Conservation (phyloP, 2,113 vertebrate genomes). For the Sceloporus tristichus region DNA sequence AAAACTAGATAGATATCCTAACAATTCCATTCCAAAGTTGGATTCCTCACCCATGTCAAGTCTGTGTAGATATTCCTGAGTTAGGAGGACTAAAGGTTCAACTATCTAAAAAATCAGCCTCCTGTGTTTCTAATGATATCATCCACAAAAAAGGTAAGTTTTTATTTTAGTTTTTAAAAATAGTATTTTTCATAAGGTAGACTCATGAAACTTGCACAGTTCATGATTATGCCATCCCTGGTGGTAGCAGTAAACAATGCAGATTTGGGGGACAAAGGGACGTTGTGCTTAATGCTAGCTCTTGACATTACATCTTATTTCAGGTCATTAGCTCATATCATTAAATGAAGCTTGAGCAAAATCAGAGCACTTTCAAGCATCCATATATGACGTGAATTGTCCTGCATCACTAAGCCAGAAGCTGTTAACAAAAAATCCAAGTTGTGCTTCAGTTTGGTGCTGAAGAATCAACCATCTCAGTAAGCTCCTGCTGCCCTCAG, state of each 20-base stretch:
- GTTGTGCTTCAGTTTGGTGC: not conserved
- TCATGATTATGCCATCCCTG: not conserved
- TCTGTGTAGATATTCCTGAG: not conserved
- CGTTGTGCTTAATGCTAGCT: not conserved
- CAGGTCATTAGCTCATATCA: constrained; percentile 5
- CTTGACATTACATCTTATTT: not conserved
- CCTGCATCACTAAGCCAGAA: not conserved
- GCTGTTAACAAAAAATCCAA: constrained; percentile 1
- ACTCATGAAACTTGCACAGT: not conserved
- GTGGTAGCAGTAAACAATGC: not conserved
- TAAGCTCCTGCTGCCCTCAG: not conserved
- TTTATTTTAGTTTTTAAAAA: not conserved
- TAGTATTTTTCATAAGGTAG: not conserved
- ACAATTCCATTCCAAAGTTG: too few relatives aligned
- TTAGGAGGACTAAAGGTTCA: not conserved
- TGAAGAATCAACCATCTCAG: not conserved
- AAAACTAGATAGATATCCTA: too few relatives aligned
- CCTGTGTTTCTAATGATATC: too few relatives aligned
- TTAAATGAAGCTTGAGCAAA: not conserved
- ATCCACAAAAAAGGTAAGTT: too few relatives aligned
- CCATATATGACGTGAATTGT: not conserved
- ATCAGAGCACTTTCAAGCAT: not conserved
- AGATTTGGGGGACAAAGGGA: not conserved
- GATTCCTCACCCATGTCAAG: too few relatives aligned
- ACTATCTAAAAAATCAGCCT: too few relatives aligned